These are phyloP conservation scores for Pseudanteris insignis DNA, from an alignment of 2,888 invertebrate species.

Conservation along the genomic window DNA sequence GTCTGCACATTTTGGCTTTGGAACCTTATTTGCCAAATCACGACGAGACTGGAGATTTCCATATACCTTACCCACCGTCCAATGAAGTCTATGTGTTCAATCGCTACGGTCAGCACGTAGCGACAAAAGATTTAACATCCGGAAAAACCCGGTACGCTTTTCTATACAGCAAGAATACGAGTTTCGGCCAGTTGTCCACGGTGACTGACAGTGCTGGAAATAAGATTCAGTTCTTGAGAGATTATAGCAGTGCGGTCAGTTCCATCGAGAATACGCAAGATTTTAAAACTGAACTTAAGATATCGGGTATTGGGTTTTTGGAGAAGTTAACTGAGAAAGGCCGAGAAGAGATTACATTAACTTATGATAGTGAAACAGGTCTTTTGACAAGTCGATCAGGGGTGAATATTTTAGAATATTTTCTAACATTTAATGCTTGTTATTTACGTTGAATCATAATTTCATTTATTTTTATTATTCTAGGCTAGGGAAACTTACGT, in stretches of 20 bases:
- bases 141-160: conserved; percentile 94
- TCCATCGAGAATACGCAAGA: conserved; percentile 95
- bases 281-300: conserved; percentile 89
- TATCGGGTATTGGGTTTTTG: conserved; percentile 91
- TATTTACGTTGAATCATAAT: too few relatives aligned
- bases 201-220: conserved; percentile 95
- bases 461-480: conserved; percentile 47
- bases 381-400: conserved; percentile 85
- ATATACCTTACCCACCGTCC: conserved; percentile 91
- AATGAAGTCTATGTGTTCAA: conserved; percentile 95
- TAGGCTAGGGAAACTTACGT: conserved; percentile 87
- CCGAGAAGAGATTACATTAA: conserved; percentile 86
- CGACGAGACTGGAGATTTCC: conserved; percentile 89
- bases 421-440: too few relatives aligned
- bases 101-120: conserved; percentile 94
- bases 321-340: conserved; percentile 90
- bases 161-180: conserved; percentile 95
- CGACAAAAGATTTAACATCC: conserved; percentile 94
- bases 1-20: conserved; percentile 82
- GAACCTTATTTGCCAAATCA: conserved; percentile 88
- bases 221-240: conserved; percentile 89
- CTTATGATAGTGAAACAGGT: conserved; percentile 90
- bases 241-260: conserved; percentile 91
- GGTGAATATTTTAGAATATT: too few relatives aligned
- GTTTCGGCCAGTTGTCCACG: conserved; percentile 91